Evolutionary conservation across 2,888 invertebrate species (phyloP), one percentile per base, ranked within the genome.

Genomic region (Nycteola revayana): DNA sequence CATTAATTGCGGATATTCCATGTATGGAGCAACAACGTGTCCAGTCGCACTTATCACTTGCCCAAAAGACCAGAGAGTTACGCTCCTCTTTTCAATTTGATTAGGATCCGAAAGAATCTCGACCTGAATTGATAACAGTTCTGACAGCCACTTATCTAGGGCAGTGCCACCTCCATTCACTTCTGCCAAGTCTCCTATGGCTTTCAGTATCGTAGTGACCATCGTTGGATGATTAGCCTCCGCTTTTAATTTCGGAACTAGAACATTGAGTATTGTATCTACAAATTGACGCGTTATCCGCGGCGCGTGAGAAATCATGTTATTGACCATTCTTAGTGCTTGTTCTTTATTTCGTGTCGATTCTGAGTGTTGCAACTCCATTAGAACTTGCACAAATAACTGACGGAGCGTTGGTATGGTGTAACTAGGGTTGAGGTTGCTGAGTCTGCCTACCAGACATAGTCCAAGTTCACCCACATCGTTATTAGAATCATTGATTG

Each of bases 11-110:
- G 99, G 98, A 81, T 97, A 98, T 71, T 97, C 95, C 73, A 93
- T 93, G 77, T 99, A 99, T 0, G 99, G 99, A 44, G 95, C 94
- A 0, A 99, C 95, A 0, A 98, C 98, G 67, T 96, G 96, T 0
- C 99, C 99, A 0, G 98, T 98, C 18, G 98, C 97, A 54, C 98
- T 96, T 1, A 99, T 95, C 23, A 99, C 88, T 81, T 98, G 98
- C 0, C 98, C 98, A 34, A 99, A 91, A 0, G 98, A 97, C 95
- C 98, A 97, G 1, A 99, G 87, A 0, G 98, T 96, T 3, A 98
- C 96, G 51, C 98, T 98, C 42, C 98, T 90, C 76, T 98, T 98
- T 61, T 98, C 96, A 0, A 95, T 92, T 25, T 97, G 96, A 40
- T 97, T 97, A 0, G 97, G 94, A 78, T 99, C 99, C 8, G 96